Conservation (phyloP, 2,113 vertebrate genomes). For the Setophaga coronata region DNA sequence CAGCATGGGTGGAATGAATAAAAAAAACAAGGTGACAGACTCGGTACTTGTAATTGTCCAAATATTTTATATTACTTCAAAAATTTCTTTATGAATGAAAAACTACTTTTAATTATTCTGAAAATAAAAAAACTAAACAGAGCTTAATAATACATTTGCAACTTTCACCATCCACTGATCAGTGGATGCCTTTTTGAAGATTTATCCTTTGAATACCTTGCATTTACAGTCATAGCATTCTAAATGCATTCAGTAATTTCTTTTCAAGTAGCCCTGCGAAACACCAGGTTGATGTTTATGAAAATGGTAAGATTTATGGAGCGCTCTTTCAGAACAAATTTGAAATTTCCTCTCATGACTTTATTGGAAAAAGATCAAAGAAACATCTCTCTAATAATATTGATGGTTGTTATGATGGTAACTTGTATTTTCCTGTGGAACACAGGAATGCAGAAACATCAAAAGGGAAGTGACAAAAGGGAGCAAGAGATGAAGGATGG, state of each 20-base stretch:
- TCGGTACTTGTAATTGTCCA: background rate
- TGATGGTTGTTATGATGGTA: background rate
- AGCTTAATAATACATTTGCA: background rate
- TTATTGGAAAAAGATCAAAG: conserved; percentile 18
- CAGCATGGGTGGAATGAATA: background rate
- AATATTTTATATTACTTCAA: background rate
- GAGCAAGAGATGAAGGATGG: background rate
- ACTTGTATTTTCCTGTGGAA: background rate
- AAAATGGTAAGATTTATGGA: background rate
- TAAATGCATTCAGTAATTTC: background rate
- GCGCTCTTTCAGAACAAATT: background rate
- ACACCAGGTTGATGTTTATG: background rate
- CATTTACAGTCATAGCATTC: background rate
- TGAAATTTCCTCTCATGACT: conserved; percentile 1
- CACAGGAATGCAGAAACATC: background rate
- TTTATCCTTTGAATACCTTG: background rate
- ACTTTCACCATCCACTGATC: background rate
- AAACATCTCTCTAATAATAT: background rate
- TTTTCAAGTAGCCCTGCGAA: background rate
- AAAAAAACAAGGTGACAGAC: background rate
- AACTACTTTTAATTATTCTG: background rate
- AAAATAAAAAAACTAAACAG: background rate
- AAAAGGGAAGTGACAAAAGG: background rate
- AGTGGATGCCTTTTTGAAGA: background rate
- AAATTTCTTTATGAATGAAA: background rate